Conservation (phyloP, 2,113 vertebrate genomes). For the Hemiprocne comata region DNA sequence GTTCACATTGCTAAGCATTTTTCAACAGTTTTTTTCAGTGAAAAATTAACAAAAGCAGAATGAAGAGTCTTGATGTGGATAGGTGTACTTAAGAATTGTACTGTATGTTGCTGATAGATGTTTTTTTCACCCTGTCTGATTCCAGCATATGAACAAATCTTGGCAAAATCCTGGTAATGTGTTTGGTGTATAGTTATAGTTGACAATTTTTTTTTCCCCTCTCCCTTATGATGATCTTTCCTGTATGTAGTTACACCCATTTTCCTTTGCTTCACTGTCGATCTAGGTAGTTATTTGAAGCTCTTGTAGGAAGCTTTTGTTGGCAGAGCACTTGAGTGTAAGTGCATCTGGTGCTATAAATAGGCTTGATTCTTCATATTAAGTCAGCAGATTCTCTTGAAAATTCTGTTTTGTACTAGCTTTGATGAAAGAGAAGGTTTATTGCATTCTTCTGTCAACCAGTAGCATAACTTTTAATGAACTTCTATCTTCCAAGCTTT, state of each 20-base stretch:
- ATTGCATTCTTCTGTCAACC: not conserved
- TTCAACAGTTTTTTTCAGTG: not conserved
- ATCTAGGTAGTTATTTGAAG: not conserved
- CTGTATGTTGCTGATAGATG: not conserved
- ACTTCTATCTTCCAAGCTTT: not conserved
- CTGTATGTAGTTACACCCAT: fast-evolving
- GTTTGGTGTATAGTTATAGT: not conserved
- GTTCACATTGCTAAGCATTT: not conserved
- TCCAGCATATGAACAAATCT: not conserved
- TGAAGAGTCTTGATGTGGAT: not conserved
- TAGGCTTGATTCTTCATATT: not conserved
- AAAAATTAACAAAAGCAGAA: not conserved
- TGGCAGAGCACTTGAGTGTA: conserved; percentile 5
- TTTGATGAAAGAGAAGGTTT: not conserved
- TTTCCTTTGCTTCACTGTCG: not conserved
- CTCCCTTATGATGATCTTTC: not conserved
- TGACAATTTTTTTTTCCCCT: not conserved
- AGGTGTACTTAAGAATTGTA: not conserved
- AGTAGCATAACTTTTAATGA: not conserved
- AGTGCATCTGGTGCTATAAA: conserved; percentile 17
- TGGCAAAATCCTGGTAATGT: not conserved
- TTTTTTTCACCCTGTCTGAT: not conserved
- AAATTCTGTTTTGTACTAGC: not conserved
- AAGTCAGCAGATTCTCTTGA: conserved; percentile 6
- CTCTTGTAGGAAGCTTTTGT: conserved; percentile 23